phyloP scores from a whole-genome alignment of 2,113 vertebrate species.

The Eidolon helvum region DNA sequence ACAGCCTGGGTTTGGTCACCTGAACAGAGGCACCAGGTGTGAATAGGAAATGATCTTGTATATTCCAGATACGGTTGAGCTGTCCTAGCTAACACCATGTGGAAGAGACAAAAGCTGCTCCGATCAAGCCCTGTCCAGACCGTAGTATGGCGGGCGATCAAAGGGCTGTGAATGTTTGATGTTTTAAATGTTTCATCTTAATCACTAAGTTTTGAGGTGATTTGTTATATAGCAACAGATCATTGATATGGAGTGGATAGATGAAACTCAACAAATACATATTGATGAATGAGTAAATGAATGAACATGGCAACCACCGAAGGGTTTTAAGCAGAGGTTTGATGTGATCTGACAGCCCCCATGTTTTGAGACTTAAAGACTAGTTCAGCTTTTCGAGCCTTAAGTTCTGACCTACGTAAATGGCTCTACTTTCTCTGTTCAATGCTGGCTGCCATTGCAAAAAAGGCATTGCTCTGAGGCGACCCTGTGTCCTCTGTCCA shows the following conservation, averaged over 20 bases:
- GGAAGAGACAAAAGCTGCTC: not conserved
- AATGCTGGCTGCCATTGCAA: not conserved
- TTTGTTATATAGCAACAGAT: not conserved
- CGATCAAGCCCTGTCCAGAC: not conserved
- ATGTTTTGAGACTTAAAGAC: not conserved
- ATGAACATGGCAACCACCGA: not conserved
- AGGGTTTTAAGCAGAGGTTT: not conserved
- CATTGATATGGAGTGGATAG: not conserved
- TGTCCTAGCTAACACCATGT: not conserved
- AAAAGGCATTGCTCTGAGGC: not conserved
- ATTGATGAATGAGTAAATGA: not conserved
- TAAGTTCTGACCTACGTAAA: not conserved
- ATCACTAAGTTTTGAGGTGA: not conserved
- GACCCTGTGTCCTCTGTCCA: accelerated
- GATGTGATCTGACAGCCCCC: not conserved
- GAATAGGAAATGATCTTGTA: too few species aligned
- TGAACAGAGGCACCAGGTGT: not conserved
- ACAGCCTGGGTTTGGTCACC: not conserved
- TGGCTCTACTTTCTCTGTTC: not conserved
- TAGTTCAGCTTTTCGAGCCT: not conserved
- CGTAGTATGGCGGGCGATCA: not conserved
- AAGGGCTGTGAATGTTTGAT: not conserved
- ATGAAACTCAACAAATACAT: not conserved
- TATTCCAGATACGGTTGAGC: accelerated
- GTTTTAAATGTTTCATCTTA: not conserved